Evolutionary conservation across 2,888 invertebrate species (phyloP), one percentile per base, ranked within the genome.

Genomic region (Hipparchia sbordonii): DNA sequence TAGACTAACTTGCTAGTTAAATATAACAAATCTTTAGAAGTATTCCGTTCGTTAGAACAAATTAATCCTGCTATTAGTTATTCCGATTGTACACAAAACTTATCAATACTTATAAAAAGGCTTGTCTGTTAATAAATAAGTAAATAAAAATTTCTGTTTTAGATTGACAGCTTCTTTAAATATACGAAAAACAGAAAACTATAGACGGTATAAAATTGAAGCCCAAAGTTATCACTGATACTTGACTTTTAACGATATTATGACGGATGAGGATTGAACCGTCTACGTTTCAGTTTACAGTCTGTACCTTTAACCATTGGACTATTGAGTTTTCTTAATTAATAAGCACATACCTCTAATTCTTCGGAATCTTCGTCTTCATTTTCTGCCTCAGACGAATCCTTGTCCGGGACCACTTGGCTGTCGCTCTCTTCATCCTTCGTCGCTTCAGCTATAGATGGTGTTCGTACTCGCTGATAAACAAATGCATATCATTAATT

Each of bases 361-460:
- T 95, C 95, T 77, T 96, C 96, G 65, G 95, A 96, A 79, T 95
- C 96, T 72, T 95, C 96, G 48, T 95, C 95, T 74, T 95, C 96
- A 82, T 94, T 95, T 82, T 95, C 95, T 65, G 93, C 93, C 76
- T 95, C 96, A 63, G 94, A 92, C 65, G 94, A 92, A 76, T 94
- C 94, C 77, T 91, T 89, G 74, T 94, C 94, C 67, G 87, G 85
- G 46, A 87, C 89, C 63, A 85, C 84, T 77, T 88, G 80, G 54
- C 76, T 79, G 72, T 84, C 84, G 70, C 79, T 80, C 12, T 83
- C 82, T 54, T 83, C 83, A 2, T 82, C 82, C 60, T 74, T 80
- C 3, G 74, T 69, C 6, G 74, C 75, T 67, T 82, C 82, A 79
- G 67, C 79, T 68, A 82, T 79, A 61, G 82, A 76, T 67, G 85